Percentiles rank a stretch among this genome's conserved stretches.
Conservation (phyloP, 2,113 vertebrate species). For the Stigmatopora nigra region DNA sequence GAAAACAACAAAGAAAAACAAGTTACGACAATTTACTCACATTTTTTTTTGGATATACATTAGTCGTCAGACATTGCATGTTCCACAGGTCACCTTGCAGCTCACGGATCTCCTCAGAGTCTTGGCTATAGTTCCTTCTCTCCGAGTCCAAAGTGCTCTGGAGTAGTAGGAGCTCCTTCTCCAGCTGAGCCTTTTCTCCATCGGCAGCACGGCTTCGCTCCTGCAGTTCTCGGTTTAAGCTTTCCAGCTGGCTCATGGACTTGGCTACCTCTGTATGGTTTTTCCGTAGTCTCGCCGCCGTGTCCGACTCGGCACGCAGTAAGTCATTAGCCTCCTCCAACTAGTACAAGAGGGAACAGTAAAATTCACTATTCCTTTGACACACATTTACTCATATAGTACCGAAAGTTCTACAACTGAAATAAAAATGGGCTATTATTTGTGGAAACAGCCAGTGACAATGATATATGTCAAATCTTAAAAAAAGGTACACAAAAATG, state of each 20-base stretch:
- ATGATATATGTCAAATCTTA: too few species aligned
- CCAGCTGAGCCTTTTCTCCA: constrained; percentile 72
- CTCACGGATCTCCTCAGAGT: constrained; percentile 93
- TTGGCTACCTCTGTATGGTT: constrained; percentile 90
- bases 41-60: background rate
- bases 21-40: background rate
- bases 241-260: constrained; percentile 83
- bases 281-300: constrained; percentile 87
- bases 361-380: background rate
- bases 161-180: constrained; percentile 87
- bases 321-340: constrained; percentile 93
- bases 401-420: background rate
- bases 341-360: constrained; percentile 54
- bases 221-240: constrained; percentile 86
- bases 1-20: background rate
- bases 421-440: background rate
- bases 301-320: constrained; percentile 90
- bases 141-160: constrained; percentile 90
- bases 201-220: constrained; percentile 81
- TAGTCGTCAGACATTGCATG: too few species aligned
- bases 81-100: constrained; percentile 79
- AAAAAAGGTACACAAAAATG: background rate
- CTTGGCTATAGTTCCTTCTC: constrained; percentile 85
- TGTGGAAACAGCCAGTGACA: background rate
- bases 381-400: background rate